These are phyloP conservation scores for Oryzias sinensis DNA, from an alignment of 2,797 vertebrate species.

Conservation along the genomic window DNA sequence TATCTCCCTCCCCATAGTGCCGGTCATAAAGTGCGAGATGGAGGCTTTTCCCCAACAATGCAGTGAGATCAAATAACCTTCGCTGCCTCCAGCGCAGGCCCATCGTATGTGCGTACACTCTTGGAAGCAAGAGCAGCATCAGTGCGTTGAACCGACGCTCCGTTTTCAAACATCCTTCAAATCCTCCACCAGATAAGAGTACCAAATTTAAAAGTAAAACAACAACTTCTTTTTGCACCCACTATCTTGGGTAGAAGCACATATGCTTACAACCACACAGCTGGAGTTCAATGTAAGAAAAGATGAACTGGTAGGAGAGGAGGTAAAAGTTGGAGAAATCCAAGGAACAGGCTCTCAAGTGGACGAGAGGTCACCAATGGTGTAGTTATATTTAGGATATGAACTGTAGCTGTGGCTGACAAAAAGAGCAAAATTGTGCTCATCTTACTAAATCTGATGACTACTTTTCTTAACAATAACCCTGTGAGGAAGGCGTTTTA, in stretches of 20 bases:
- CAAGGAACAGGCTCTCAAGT: slow-evolving; percentile 14
- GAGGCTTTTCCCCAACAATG: slow-evolving; percentile 64
- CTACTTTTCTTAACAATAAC: slow-evolving; percentile 62
- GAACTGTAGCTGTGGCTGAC: too few relatives aligned
- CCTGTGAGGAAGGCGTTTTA: slow-evolving; percentile 65
- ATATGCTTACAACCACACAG: slow-evolving; percentile 22
- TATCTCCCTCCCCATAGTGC: slow-evolving; percentile 69
- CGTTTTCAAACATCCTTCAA: slow-evolving; percentile 65
- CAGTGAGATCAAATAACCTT: slow-evolving; percentile 70
- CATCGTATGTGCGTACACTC: slow-evolving; percentile 8
- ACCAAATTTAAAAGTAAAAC: slow-evolving; percentile 39
- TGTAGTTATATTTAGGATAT: slow-evolving; percentile 9
- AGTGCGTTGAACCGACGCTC: slow-evolving; percentile 41
- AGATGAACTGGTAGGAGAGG: slow-evolving; percentile 38
- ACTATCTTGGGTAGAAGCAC: slow-evolving; percentile 17
- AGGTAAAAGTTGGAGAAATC: slow-evolving; percentile 34
- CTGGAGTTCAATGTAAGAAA: slow-evolving; percentile 37
- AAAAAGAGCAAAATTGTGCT: slow-evolving; percentile 45
- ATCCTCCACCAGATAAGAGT: slow-evolving; percentile 41
- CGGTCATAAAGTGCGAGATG: slow-evolving; percentile 63
- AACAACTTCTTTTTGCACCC: slow-evolving; percentile 31
- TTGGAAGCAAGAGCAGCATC: slow-evolving; percentile 44
- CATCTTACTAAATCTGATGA: slow-evolving; percentile 51
- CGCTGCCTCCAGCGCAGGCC: slow-evolving; percentile 40
- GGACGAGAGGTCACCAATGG: slow-evolving; percentile 39